Conservation (phyloP, 1,140 invertebrate genomes). For the Drosophila sucinea region DNA sequence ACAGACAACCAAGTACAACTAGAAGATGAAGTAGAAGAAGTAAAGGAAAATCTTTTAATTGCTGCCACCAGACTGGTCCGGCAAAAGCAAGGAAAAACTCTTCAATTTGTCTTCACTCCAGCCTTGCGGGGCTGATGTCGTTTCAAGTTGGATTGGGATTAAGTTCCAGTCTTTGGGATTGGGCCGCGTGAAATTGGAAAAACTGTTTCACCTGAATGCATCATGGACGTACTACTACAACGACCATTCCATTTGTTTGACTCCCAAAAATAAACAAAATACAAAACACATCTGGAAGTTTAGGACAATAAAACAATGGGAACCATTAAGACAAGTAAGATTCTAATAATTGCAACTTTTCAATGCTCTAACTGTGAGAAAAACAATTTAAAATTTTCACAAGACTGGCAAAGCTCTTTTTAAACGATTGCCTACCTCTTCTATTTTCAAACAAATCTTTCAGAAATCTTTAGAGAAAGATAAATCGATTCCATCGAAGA, state of each 20-base stretch:
- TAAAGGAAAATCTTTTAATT: slow-evolving; percentile 73
- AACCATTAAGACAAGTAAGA: no score
- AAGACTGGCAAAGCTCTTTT: no score
- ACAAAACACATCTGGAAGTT: slow-evolving; percentile 20
- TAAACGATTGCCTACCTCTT: no score
- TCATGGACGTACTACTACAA: not conserved
- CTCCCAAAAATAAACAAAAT: not conserved
- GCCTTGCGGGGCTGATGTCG: slow-evolving; percentile 36
- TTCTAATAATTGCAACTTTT: no score
- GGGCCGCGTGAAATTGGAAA: slow-evolving; percentile 72
- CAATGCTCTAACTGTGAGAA: no score
- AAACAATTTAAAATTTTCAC: no score
- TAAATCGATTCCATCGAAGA: no score
- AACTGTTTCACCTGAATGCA: slow-evolving; percentile 71
- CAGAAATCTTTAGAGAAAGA: no score
- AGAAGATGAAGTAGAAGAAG: slow-evolving; percentile 28
- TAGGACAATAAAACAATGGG: slow-evolving; percentile 25
- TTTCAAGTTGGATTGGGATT: slow-evolving; percentile 37
- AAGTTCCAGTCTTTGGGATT: slow-evolving; percentile 20
- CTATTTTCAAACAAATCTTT: no score
- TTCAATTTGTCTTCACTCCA: slow-evolving; percentile 69
- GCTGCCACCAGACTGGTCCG: slow-evolving; percentile 60
- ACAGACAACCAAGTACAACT: not conserved
- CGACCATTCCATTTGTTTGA: no score
- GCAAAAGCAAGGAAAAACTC: slow-evolving; percentile 49